Conservation (phyloP, 2,888 invertebrate species). For the Andrena chrysosceles region DNA sequence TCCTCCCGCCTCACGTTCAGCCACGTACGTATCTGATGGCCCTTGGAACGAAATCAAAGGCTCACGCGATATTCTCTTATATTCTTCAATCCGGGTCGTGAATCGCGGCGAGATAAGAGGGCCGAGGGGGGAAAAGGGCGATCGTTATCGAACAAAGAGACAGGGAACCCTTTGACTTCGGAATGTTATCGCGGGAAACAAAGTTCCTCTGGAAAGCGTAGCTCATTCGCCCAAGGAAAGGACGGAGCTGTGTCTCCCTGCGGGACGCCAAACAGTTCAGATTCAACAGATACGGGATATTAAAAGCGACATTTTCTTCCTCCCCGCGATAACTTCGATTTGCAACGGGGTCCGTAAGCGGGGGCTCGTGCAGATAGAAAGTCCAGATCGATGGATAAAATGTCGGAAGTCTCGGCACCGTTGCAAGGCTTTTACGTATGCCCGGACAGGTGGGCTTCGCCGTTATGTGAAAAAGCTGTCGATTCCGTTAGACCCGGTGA, state of each 20-base stretch:
- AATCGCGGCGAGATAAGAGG: slow-evolving; percentile 59
- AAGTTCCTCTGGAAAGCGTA: slow-evolving; percentile 70
- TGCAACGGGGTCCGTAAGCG: slow-evolving; percentile 19
- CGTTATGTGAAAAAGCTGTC: background rate
- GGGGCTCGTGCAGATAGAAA: slow-evolving; percentile 25
- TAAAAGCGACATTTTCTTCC: slow-evolving; percentile 74
- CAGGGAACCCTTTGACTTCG: slow-evolving; percentile 72
- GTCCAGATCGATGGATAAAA: slow-evolving; percentile 28
- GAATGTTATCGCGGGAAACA: slow-evolving; percentile 75
- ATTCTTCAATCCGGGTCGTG: slow-evolving; percentile 65
- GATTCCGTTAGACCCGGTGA: slow-evolving; percentile 15
- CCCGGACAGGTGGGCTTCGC: slow-evolving; percentile 7
- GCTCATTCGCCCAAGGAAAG: slow-evolving; percentile 65
- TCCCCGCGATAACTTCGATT: slow-evolving; percentile 56
- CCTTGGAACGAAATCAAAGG: slow-evolving; percentile 48
- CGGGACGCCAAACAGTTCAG: slow-evolving; percentile 75
- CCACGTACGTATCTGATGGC: slow-evolving; percentile 39
- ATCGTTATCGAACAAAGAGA: slow-evolving; percentile 73
- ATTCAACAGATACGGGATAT: slow-evolving; percentile 75
- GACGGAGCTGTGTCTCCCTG: slow-evolving; percentile 67
- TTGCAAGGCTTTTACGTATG: background rate
- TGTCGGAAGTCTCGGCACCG: slow-evolving; percentile 5
- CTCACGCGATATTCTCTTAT: slow-evolving; percentile 62
- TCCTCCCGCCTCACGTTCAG: slow-evolving; percentile 25
- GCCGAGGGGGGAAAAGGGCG: slow-evolving; percentile 41